Evolutionary conservation across 2,888 invertebrate species (phyloP).

Genomic region (Pseudoips prasinana): DNA sequence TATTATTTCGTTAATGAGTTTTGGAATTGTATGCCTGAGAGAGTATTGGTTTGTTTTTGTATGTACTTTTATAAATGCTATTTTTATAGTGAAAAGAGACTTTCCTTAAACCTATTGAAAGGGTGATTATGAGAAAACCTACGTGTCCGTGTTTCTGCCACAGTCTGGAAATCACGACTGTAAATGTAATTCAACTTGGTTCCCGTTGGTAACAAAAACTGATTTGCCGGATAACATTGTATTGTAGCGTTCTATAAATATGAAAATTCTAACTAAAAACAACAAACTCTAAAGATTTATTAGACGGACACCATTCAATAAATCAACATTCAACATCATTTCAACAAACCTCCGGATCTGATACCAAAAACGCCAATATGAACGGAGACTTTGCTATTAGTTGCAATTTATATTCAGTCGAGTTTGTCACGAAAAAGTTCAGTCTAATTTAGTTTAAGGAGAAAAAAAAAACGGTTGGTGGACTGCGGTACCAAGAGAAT

Average conservation of each 20-base stretch:
- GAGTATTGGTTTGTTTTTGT: not conserved
- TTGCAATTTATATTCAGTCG: constrained; percentile 32
- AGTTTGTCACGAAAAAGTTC: constrained; percentile 39
- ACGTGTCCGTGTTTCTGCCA: too few species aligned
- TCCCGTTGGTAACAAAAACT: too few species aligned
- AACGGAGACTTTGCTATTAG: constrained; percentile 26
- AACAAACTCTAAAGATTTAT: constrained; percentile 15
- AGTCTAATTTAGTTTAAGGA: constrained; percentile 45
- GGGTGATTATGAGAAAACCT: too few species aligned
- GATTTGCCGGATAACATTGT: too few species aligned
- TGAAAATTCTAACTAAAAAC: too few species aligned
- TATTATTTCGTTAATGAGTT: constrained; percentile 57
- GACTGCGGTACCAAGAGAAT: constrained; percentile 29
- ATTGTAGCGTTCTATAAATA: too few species aligned
- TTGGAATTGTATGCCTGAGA: constrained; percentile 23
- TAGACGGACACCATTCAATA: constrained; percentile 10
- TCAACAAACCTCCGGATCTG: constrained; percentile 11
- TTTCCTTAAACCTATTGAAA: too few species aligned
- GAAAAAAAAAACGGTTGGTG: constrained; percentile 35
- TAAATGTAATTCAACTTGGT: too few species aligned
- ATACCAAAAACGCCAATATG: constrained; percentile 23
- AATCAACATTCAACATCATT: constrained; percentile 24
- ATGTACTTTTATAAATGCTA: too few species aligned
- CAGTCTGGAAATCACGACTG: too few species aligned
- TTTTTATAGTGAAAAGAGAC: too few species aligned